Evolutionary conservation across 2,797 vertebrate genomes (phyloP), one percentile per base, ranked within the genome.

Genomic region (Sphaeramia orbicularis): DNA sequence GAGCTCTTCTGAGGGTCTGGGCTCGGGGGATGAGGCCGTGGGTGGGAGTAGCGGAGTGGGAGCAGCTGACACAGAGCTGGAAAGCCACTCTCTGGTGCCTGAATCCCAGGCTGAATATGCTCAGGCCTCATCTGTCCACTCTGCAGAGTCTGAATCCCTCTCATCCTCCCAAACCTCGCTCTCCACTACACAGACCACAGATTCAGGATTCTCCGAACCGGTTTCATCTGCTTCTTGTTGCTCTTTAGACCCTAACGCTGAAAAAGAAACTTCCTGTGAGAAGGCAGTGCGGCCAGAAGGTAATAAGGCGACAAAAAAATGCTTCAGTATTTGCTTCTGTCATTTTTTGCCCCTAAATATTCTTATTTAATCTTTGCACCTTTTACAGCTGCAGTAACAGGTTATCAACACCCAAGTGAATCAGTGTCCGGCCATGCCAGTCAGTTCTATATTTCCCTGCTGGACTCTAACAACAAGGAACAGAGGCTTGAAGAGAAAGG

Each of bases 401-500:
- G 98, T 18, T 99, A 98, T 87, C 98, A 99, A 40, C 97, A 99
- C 43, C 92, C 96, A 1, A 91, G 92, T 55, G 96, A 97, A 54
- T 83, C 92, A 0, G 66, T 89, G 15, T 94, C 89, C 13, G 85
- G 94, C 32, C 95, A 95, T 0, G 83, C 94, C 38, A 94, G 95
- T 4, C 96, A 96, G 84, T 99, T 99, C 91, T 96, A 96, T 85
- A 97, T 99, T 58, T 94, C 94, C 48, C 86, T 96, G 80, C 94
- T 96, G 1, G 97, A 98, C 0, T 70, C 94, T 0, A 89, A 92
- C 77, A 95, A 91, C 89, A 96, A 96, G 84, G 98, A 99, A 43
- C 93, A 96, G 74, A 95, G 94, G 78, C 91, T 99, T 80, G 97
- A 99, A 79, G 98, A 99, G 71, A 98, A 93, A 95, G 97, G 98